phyloP scores from a whole-genome alignment of 2,797 vertebrate genomes.

The Spinus pinus region DNA sequence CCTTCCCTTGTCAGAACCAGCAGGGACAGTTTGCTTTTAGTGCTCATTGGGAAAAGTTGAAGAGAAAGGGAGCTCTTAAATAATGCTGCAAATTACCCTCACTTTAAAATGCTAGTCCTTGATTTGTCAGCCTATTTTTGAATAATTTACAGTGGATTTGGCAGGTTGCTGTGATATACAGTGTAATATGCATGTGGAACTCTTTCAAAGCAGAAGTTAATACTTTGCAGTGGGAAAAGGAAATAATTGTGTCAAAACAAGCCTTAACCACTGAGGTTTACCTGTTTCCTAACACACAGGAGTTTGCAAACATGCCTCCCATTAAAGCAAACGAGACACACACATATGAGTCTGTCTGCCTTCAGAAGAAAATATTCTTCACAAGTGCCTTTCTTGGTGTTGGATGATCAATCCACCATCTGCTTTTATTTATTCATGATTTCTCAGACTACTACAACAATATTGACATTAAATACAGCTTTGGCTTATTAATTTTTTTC shows the following conservation, averaged over 20 bases:
- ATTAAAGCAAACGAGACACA: background rate
- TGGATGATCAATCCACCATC: slow-evolving; percentile 58
- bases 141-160: slow-evolving; percentile 56
- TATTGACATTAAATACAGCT: slow-evolving; percentile 56
- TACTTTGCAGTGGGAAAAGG: slow-evolving; percentile 25
- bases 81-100: background rate
- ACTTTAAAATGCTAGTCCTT: background rate
- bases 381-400: slow-evolving; percentile 36
- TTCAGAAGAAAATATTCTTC: slow-evolving; percentile 32
- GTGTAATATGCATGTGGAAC: slow-evolving; percentile 28
- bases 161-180: slow-evolving; percentile 33
- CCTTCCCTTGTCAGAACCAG: background rate
- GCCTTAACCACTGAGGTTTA: background rate
- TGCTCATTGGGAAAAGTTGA: background rate
- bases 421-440: slow-evolving; percentile 66
- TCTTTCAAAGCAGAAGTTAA: slow-evolving; percentile 35
- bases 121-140: slow-evolving; percentile 24
- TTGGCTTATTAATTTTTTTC: slow-evolving; percentile 53
- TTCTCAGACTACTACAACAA: slow-evolving; percentile 53
- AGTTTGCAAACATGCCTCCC: slow-evolving; percentile 45
- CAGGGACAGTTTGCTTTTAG: background rate
- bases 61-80: background rate
- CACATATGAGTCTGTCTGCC: background rate
- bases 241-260: slow-evolving; percentile 60
- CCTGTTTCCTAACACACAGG: background rate